phyloP scores from a whole-genome alignment of 2,888 invertebrate species.

The Plutella xylostella region DNA sequence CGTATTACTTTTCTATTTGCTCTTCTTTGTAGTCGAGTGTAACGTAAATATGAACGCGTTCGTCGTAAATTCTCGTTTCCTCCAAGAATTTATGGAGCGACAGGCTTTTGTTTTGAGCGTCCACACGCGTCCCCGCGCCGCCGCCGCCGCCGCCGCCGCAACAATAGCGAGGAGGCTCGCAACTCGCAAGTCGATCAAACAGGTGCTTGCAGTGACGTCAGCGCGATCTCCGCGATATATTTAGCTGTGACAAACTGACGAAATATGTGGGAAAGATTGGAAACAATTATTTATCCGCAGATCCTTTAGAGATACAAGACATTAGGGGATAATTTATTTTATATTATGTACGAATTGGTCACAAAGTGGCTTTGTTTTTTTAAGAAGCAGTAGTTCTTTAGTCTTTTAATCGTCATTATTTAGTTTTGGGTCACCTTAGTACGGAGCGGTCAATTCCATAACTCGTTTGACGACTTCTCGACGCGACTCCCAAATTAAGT shows the following conservation, averaged over 20 bases:
- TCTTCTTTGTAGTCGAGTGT: conserved; percentile 67
- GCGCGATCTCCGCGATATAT: no score
- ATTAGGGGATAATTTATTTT: no score
- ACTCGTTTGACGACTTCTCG: conserved; percentile 9
- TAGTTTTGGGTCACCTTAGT: conserved; percentile 8
- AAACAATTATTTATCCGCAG: no score
- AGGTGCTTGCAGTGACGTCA: no score
- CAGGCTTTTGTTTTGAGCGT: conserved; percentile 22
- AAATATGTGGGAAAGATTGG: no score
- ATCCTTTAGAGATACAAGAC: no score
- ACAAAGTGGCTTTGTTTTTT: no score
- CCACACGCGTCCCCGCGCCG: conserved; percentile 10
- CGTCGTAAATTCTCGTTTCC: conserved; percentile 60
- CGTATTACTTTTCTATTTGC: conserved; percentile 66
- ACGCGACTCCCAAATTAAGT: conserved; percentile 19
- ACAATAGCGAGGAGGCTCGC: no score
- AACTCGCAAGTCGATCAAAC: no score
- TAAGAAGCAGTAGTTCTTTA: conserved; percentile 8
- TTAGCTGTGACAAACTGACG: no score
- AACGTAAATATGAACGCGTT: conserved; percentile 63
- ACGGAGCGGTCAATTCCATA: conserved; percentile 5
- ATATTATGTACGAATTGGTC: no score
- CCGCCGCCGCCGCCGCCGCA: no score
- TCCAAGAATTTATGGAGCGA: conserved; percentile 43
- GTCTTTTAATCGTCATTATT: conserved; percentile 7